Evolutionary conservation across 2,113 vertebrate genomes (phyloP), one percentile per base, ranked within the genome.

Genomic region (Xenopus laevis): DNA sequence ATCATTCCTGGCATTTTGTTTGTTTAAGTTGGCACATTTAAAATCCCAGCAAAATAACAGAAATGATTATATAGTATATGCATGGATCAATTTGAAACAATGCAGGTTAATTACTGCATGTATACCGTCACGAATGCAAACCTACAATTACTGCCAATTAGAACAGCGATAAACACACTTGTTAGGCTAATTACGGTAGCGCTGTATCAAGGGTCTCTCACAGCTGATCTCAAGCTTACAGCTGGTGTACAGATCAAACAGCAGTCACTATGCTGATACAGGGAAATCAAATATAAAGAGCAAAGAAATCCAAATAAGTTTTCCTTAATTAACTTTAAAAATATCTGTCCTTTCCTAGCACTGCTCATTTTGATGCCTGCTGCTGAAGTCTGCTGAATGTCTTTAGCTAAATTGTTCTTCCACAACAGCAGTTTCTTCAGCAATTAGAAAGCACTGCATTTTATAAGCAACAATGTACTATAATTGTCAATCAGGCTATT

Each of bases 121-220:
- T 30, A 69, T 68, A 69, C 27, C 67, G 63, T 60, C 52, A 75
- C 63, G 58, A 69, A 69, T 50, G 58, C 17, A 76, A 76, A 53
- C 73, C 73, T 76, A 23, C 73, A 76, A 76, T 76, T 76, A 76
- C 66, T 69, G 46, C 68, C 66, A 63, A 76, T 76, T 76, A 76
- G 50, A 76, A 63, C 46, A 45, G 73, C 46, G 52, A 55, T 46
- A 50, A 76, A 69, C 55, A 69, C 18, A 62, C 58, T 76, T 52
- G 66, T 76, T 53, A 69, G 62, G 58, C 46, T 76, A 76, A 76
- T 76, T 76, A 76, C 66, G n/a, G 47, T 63, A 20, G 63, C 73
- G 44, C 73, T 63, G 65, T 53, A 69, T 63, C 59, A 68, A 75
- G 73, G 67, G 58, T 44, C n/a, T 57, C 47, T 61, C 33, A 60